A percentile compares a stretch with the other conserved stretches of the same genome.
Evolutionary conservation across 2,113 vertebrate species (phyloP).

Genomic region (Limanda limanda): DNA sequence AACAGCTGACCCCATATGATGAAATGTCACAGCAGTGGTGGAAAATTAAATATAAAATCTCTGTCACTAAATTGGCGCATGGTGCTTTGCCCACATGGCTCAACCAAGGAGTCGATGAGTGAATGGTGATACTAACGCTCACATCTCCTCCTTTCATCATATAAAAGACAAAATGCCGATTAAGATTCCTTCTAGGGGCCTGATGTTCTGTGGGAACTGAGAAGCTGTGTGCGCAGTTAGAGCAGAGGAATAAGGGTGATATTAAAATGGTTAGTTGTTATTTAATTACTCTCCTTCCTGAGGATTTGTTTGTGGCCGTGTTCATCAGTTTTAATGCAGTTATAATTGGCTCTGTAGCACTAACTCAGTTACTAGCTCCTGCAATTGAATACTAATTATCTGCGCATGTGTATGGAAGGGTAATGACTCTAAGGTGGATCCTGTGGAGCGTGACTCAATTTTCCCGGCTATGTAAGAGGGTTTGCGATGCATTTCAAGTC

Average conservation of each 20-base stretch:
- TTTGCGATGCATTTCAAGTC: constrained; percentile 55
- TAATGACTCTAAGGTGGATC: constrained; percentile 66
- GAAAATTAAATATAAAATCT: constrained; percentile 21
- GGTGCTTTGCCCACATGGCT: constrained; percentile 6
- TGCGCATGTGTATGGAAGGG: constrained; percentile 32
- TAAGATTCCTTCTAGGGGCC: constrained; percentile 12
- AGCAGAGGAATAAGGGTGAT: constrained; percentile 36
- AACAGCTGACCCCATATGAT: not conserved
- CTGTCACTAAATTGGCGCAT: not conserved
- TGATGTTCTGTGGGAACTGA: constrained; percentile 13
- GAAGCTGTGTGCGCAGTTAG: constrained; percentile 17
- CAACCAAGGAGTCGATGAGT: constrained; percentile 11
- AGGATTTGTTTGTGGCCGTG: constrained; percentile 41
- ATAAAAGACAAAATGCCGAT: constrained; percentile 27
- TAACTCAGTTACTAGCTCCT: constrained; percentile 47
- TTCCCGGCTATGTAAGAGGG: constrained; percentile 21
- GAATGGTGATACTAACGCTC: constrained; percentile 31
- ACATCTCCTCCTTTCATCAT: constrained; percentile 45
- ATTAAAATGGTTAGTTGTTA: constrained; percentile 41
- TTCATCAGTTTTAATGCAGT: constrained; percentile 48
- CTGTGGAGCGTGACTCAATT: constrained; percentile 49
- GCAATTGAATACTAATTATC: constrained; percentile 53
- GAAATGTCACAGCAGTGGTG: constrained; percentile 9
- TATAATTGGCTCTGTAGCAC: constrained; percentile 47
- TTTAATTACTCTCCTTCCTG: constrained; percentile 46